Percentiles rank a stretch among this genome's conserved stretches.
phyloP scores from a whole-genome alignment of 1,140 invertebrate species.

The Drosophila auraria region DNA sequence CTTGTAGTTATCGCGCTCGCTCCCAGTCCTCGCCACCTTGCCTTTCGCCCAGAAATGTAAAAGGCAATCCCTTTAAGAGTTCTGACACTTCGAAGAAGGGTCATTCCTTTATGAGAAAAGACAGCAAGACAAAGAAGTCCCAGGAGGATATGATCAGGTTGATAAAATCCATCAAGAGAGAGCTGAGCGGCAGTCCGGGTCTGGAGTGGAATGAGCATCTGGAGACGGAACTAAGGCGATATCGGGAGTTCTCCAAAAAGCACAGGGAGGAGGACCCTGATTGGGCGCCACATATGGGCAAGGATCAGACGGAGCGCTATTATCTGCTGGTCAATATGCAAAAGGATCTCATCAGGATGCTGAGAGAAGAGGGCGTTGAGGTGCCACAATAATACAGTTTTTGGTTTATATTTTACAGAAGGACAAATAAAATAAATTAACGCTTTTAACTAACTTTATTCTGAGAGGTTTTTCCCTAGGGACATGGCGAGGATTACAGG shows the following conservation, averaged over 20 bases:
- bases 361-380: constrained; percentile 41
- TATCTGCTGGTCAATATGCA: constrained; percentile 69
- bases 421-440: not conserved
- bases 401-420: not conserved
- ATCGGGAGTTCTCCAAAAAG: constrained; percentile 41
- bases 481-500: no score
- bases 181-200: constrained; percentile 55
- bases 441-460: no score
- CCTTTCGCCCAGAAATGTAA: not conserved
- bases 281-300: not conserved
- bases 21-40: constrained; percentile 21
- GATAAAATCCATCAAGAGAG: constrained; percentile 43
- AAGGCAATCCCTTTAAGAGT: not conserved
- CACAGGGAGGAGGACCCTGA: constrained; percentile 22
- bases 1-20: not conserved
- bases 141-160: constrained; percentile 32
- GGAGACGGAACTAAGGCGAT: constrained; percentile 59
- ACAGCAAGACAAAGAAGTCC: not conserved
- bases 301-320: constrained; percentile 30
- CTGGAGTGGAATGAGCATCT: constrained; percentile 33
- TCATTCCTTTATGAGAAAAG: not conserved
- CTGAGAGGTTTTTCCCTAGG: no score
- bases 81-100: not conserved
- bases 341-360: constrained; percentile 62
- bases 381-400: not conserved